These are phyloP conservation scores for Cheilosia grossa DNA, from an alignment of 2,888 invertebrate genomes.

Conservation along the genomic window DNA sequence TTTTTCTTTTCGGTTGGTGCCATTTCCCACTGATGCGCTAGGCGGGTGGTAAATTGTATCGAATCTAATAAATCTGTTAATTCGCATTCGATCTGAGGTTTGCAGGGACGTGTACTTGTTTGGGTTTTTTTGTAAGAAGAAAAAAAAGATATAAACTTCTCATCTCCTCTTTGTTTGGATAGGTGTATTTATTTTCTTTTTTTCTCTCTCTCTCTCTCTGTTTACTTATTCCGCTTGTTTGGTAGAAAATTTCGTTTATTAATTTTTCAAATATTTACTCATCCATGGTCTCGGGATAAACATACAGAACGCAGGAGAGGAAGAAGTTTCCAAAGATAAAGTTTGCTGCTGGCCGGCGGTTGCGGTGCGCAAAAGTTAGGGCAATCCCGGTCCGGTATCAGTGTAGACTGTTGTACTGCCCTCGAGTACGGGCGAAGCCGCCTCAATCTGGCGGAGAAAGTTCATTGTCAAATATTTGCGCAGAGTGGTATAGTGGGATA, in stretches of 20 bases:
- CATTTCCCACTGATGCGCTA: neutral
- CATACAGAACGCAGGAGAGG: neutral
- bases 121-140: slow-evolving; percentile 3
- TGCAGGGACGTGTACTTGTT: slow-evolving; percentile 37
- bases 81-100: slow-evolving; percentile 57
- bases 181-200: neutral
- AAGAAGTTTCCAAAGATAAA: slow-evolving; percentile 58
- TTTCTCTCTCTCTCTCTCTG: slow-evolving; percentile 18
- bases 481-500: slow-evolving; percentile 22
- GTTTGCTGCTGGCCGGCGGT: slow-evolving; percentile 36
- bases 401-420: slow-evolving; percentile 39
- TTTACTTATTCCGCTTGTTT: slow-evolving; percentile 62
- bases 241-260: slow-evolving; percentile 71
- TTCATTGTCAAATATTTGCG: slow-evolving; percentile 68
- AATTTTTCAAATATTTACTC: slow-evolving; percentile 74
- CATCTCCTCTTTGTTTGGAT: slow-evolving; percentile 33
- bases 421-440: neutral
- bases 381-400: neutral
- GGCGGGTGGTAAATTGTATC: slow-evolving; percentile 33
- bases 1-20: neutral
- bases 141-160: slow-evolving; percentile 10
- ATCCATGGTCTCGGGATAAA: slow-evolving; percentile 41
- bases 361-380: slow-evolving; percentile 45
- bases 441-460: slow-evolving; percentile 27
- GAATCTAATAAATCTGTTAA: slow-evolving; percentile 70